phyloP scores from a whole-genome alignment of 2,113 vertebrate genomes.

The Mola mola region DNA sequence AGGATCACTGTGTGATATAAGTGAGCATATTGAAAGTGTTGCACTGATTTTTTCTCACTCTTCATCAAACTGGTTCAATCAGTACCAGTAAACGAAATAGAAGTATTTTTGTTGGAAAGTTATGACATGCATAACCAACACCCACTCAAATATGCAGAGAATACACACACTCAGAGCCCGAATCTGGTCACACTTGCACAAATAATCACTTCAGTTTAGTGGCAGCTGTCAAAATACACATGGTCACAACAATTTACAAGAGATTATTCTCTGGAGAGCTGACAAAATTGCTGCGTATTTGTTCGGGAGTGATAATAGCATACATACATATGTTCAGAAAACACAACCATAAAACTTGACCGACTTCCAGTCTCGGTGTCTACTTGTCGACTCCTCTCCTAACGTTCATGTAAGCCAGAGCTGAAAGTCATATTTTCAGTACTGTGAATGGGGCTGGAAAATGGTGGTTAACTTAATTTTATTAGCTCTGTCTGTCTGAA shows the following conservation, averaged over 20 bases:
- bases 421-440: constrained; percentile 17
- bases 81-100: not conserved
- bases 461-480: constrained; percentile 45
- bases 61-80: too few species aligned
- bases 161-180: constrained; percentile 18
- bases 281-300: constrained; percentile 11
- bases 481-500: constrained; percentile 77
- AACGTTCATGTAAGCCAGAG: not conserved
- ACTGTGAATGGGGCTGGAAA: constrained; percentile 4
- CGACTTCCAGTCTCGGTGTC: not conserved
- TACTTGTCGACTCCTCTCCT: too few species aligned
- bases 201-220: constrained; percentile 67
- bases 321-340: too few species aligned
- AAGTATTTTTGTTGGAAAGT: not conserved
- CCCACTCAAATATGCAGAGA: constrained; percentile 49
- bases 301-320: too few species aligned
- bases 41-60: too few species aligned
- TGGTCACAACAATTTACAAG: not conserved
- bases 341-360: too few species aligned
- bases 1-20: too few species aligned
- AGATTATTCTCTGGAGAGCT: constrained; percentile 15
- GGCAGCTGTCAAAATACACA: constrained; percentile 74
- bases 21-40: too few species aligned
- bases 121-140: constrained; percentile 24
- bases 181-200: constrained; percentile 53